Evolutionary conservation across 2,113 vertebrate genomes (phyloP), one percentile per base, ranked within the genome.

Genomic region (human (Homo sapiens)): DNA sequence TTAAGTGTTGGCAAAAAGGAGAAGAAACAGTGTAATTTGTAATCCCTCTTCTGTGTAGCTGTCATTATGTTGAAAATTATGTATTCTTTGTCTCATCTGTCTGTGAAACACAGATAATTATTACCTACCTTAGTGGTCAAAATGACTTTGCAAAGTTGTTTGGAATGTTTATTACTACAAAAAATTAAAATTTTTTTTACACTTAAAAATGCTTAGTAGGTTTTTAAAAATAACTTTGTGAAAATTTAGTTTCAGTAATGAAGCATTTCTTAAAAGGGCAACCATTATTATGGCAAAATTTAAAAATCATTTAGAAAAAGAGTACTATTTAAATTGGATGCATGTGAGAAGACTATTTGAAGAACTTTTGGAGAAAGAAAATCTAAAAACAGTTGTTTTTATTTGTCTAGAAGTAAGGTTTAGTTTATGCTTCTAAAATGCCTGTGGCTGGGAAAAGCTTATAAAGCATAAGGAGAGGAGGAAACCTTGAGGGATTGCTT

Each of bases 51-150:
- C 40, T 89, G 12, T 70, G 48, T 93, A 22, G 9, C 48, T 85
- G 48, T 88, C 35, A 78, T 61, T 30, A 20, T 55, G 32, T 75
- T 23, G 2, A 76, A 95, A 90, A 89, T 94, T 75, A 32, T n/a
- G 11, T 79, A 2, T 11, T 38, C 20, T 87, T 81, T 95, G 52
- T 92, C 38, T 89, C 68, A 78, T 75, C 48, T n/a, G 12, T 87
- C 59, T 93, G 79, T 93, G 90, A 90, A 95, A 40, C 50, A n/a
- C n/a, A 85, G 81, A 76, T 88, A 94, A 68, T 89, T 93, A 90
- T 85, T 93, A 68, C 50, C 66, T 81, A 17, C 85, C 45, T 93
- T 43, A 73, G 10, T 30, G 86, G 45, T 94, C 45, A 95, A 57
- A 55, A 83, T 94, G 66, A 96, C 48, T 78, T 82, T 61, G 89